Evolutionary conservation across 1,140 invertebrate genomes (phyloP).

Genomic region (Phortica variegata): DNA sequence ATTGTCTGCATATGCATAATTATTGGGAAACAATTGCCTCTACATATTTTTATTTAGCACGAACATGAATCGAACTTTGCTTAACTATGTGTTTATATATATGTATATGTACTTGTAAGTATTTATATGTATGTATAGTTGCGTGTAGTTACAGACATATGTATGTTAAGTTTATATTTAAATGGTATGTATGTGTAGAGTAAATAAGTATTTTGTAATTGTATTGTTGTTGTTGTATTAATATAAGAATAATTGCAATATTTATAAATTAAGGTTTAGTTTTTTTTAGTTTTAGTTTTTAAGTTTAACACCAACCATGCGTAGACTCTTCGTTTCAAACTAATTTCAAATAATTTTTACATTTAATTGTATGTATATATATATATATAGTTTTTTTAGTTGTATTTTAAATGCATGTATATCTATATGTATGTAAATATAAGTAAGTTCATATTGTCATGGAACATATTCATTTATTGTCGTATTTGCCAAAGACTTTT

Average conservation of each 20-base stretch:
- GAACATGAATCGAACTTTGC: background rate
- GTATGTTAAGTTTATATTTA: background rate
- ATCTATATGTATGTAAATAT: conserved; percentile 6
- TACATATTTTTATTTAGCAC: background rate
- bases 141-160: background rate
- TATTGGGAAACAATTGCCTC: background rate
- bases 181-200: background rate
- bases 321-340: conserved; percentile 31
- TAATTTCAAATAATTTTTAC: background rate
- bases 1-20: background rate
- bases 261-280: conserved; percentile 16
- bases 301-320: conserved; percentile 42
- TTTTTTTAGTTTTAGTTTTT: conserved; percentile 14
- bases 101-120: background rate
- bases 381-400: conserved; percentile 3
- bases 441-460: conserved; percentile 30
- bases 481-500: too few species aligned
- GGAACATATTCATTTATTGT: conserved; percentile 27
- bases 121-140: background rate
- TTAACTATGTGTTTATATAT: background rate
- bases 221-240: conserved; percentile 2
- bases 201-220: conserved; percentile 4
- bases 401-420: conserved; percentile 8
- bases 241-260: conserved; percentile 17
- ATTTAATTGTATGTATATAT: conserved; percentile 2